Percentiles rank a stretch among this genome's conserved stretches.
Evolutionary conservation across 2,888 invertebrate species (phyloP).

Genomic region (Anoplius nigerrimus): DNA sequence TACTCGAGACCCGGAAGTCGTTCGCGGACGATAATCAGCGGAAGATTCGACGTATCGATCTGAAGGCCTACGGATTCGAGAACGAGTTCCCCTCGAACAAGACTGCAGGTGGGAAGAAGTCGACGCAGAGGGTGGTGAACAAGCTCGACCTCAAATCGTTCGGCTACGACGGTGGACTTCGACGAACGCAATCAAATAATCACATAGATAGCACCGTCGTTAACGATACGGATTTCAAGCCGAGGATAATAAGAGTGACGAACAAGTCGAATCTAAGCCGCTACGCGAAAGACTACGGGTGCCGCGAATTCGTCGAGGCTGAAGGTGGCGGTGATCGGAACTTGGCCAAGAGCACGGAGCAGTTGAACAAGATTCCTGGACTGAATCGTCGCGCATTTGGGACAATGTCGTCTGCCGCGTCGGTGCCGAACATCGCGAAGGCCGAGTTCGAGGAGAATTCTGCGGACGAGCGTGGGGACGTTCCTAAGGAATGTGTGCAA

Average conservation of each 20-base stretch:
- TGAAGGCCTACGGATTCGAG: constrained; percentile 68
- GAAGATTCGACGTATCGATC: constrained; percentile 62
- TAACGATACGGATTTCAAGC: constrained; percentile 42
- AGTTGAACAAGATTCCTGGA: constrained; percentile 41
- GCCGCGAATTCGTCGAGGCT: constrained; percentile 13
- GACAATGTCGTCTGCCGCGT: constrained; percentile 61
- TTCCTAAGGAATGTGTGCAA: too few relatives aligned
- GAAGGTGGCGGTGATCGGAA: constrained; percentile 47
- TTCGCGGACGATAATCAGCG: constrained; percentile 47
- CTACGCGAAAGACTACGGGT: constrained; percentile 11
- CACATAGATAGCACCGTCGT: constrained; percentile 52
- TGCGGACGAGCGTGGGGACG: constrained; percentile 2
- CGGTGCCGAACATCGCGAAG: constrained; percentile 66
- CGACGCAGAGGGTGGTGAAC: constrained; percentile 59
- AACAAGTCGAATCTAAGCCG: constrained; percentile 60
- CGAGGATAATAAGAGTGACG: constrained; percentile 41
- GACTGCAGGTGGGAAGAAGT: constrained; percentile 31
- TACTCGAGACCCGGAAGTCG: constrained; percentile 43
- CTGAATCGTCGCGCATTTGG: constrained; percentile 37
- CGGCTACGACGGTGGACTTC: constrained; percentile 65
- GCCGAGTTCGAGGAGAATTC: constrained; percentile 44
- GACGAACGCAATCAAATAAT: constrained; percentile 64
- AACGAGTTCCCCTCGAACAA: constrained; percentile 56
- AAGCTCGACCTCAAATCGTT: constrained; percentile 65
- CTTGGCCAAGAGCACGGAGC: constrained; percentile 54